Percentiles rank a stretch among this genome's conserved stretches.
Conservation (phyloP, 2,888 invertebrate species). For the Troides helena region DNA sequence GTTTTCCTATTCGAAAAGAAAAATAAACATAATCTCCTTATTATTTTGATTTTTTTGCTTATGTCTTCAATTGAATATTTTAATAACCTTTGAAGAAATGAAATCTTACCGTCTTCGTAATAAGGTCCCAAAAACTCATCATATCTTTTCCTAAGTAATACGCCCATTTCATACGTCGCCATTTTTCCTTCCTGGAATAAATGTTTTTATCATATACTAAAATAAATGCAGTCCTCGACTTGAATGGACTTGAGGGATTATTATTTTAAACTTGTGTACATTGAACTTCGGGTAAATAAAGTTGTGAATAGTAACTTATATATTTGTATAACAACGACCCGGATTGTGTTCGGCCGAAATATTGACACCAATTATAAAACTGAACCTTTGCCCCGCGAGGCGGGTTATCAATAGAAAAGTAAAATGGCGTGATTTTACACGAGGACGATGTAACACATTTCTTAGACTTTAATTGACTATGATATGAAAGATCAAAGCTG, state of each 20-base stretch:
- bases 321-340: background rate
- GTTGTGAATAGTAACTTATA: background rate
- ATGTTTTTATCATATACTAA: background rate
- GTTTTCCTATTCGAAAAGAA: constrained; percentile 45
- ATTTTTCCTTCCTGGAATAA: constrained; percentile 75
- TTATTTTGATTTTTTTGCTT: no score
- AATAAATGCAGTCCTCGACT: background rate
- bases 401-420: background rate
- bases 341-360: background rate
- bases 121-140: constrained; percentile 70
- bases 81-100: background rate
- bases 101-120: constrained; percentile 62
- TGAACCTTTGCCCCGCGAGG: background rate
- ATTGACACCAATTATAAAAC: constrained; percentile 27
- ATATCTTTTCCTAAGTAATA: constrained; percentile 77
- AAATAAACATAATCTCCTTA: background rate
- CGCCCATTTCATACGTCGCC: constrained; percentile 79
- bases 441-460: background rate
- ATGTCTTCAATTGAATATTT: no score
- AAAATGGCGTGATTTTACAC: background rate
- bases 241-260: no score
- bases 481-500: background rate
- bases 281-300: no score
- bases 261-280: no score
- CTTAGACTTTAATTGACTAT: background rate